Percentiles rank a stretch among this genome's conserved stretches.
Evolutionary conservation across 2,113 vertebrate species (phyloP).

Genomic region (Myrmecobius fasciatus): DNA sequence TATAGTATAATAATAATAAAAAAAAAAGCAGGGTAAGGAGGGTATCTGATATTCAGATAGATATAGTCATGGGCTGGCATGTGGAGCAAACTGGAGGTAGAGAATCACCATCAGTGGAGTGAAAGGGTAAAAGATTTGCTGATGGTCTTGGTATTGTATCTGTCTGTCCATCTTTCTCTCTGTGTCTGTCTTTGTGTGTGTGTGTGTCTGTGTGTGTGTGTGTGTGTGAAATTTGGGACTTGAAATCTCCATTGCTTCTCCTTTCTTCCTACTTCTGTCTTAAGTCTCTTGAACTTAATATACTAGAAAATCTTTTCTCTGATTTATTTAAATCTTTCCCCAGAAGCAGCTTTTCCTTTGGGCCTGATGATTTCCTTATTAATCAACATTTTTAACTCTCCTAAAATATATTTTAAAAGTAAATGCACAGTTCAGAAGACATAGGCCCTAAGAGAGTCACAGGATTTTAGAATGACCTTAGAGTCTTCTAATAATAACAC

Average conservation of each 20-base stretch:
- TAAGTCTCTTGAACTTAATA: not conserved
- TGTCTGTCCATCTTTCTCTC: too few species aligned
- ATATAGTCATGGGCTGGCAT: not conserved
- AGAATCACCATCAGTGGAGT: not conserved
- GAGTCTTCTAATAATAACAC: not conserved
- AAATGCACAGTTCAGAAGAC: not conserved
- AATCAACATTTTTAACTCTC: not conserved
- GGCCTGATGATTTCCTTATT: not conserved
- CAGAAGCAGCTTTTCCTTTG: not conserved
- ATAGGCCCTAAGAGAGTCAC: not conserved
- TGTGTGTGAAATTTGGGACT: not conserved
- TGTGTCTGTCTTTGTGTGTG: not conserved
- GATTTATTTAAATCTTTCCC: not conserved
- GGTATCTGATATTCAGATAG: not conserved
- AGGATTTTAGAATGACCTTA: not conserved
- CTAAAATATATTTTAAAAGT: not conserved
- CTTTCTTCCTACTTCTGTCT: not conserved
- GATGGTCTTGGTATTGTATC: not conserved
- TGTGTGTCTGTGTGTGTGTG: not conserved
- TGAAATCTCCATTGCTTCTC: not conserved
- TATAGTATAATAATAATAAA: too few species aligned
- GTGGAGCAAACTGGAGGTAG: too few species aligned
- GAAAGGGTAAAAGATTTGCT: not conserved
- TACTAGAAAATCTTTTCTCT: not conserved
- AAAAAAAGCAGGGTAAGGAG: not conserved